phyloP scores from a whole-genome alignment of 2,888 invertebrate species.

The Hemaris fuciformis region DNA sequence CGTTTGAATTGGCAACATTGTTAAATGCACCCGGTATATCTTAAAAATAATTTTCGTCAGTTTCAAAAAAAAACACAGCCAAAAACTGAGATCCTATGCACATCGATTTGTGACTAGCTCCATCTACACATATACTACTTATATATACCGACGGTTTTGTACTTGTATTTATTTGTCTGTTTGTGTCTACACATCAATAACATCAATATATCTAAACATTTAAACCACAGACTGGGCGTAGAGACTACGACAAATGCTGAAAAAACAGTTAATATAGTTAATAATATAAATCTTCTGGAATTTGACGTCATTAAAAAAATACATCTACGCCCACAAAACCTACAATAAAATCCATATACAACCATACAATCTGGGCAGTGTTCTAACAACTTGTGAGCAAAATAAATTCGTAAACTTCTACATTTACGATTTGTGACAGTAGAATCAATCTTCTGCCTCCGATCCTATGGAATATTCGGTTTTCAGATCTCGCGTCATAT shows the following conservation, averaged over 20 bases:
- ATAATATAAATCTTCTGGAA: neutral
- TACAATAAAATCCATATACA: neutral
- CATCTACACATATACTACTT: constrained; percentile 19
- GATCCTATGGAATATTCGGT: constrained; percentile 66
- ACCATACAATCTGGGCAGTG: constrained; percentile 25
- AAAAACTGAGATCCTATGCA: constrained; percentile 64
- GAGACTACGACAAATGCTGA: neutral
- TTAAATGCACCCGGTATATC: neutral
- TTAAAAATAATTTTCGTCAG: constrained; percentile 14
- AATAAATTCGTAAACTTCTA: constrained; percentile 31
- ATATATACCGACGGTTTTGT: constrained; percentile 13
- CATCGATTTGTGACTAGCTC: constrained; percentile 22
- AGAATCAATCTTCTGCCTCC: constrained; percentile 61
- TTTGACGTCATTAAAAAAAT: neutral
- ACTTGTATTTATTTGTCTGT: constrained; percentile 21
- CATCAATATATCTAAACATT: constrained; percentile 39
- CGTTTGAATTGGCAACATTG: constrained; percentile 31
- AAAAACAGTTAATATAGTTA: neutral
- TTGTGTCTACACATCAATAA: constrained; percentile 40
- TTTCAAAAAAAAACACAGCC: constrained; percentile 66
- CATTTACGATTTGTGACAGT: neutral
- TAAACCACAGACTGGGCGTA: constrained; percentile 27
- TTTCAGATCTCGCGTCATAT: constrained; percentile 64
- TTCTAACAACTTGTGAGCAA: constrained; percentile 29
- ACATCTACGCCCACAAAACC: neutral